Percentiles rank a stretch among this genome's conserved stretches.
These are phyloP conservation scores for Tragopan temminckii DNA, from an alignment of 2,797 vertebrate genomes.

Conservation along the genomic window DNA sequence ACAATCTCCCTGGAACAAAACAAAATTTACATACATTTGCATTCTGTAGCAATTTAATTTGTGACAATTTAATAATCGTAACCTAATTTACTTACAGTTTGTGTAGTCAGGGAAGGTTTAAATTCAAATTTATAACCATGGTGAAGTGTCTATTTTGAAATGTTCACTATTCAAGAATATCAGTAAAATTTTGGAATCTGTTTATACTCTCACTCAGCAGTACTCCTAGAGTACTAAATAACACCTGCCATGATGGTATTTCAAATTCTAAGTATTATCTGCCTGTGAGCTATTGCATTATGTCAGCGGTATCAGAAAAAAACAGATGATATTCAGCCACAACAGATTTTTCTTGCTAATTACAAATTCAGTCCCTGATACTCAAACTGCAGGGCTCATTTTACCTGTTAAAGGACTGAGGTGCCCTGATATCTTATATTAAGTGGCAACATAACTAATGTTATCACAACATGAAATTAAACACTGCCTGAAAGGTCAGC, in stretches of 20 bases:
- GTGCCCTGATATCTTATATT: background rate
- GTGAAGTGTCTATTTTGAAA: background rate
- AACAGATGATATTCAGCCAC: background rate
- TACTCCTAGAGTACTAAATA: background rate
- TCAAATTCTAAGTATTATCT: background rate
- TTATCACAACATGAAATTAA: background rate
- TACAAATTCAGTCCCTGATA: background rate
- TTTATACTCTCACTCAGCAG: background rate
- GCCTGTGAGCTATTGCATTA: background rate
- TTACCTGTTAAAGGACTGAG: background rate
- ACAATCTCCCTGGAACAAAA: background rate
- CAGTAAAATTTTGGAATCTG: background rate
- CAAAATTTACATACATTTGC: no score
- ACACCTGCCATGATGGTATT: fast-evolving
- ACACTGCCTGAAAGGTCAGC: background rate
- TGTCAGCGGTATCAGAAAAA: background rate
- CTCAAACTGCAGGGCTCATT: background rate
- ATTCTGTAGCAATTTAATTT: no score
- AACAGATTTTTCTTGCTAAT: background rate
- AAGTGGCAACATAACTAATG: background rate
- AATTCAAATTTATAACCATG: background rate
- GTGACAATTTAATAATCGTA: background rate
- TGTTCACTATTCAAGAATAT: background rate
- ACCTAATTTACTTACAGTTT: background rate
- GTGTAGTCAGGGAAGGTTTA: background rate